Base-by-base conservation (phyloP, 2,113 vertebrate genomes). In the Todiramphus saurophagus region DNA sequence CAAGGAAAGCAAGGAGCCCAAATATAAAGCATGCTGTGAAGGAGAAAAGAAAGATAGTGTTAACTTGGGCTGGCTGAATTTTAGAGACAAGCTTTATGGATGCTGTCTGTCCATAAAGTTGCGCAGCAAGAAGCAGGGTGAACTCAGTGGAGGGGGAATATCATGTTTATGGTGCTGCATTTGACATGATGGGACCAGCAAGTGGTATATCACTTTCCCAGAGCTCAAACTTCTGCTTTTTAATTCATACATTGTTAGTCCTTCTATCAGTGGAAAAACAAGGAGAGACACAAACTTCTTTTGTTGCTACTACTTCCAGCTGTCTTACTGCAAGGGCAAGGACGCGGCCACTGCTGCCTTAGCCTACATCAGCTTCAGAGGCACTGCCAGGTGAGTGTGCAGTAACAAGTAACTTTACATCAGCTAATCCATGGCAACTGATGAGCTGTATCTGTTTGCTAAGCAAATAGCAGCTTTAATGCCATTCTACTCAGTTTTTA, bases 11-110 rank as follows among this genome's bases (percentile, higher is more conserved):
- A 0, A 97, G 93, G 23, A 98, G 97, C n/a, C 93, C 95, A 67
- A 96, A 96, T 60, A 98, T 68, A 68, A 97, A 96, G 90, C 89
- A 98, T 44, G 96, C 98, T 98, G 96, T 80, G 87, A 89, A 89
- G 28, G 64, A 96, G 68, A 81, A 82, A 94, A 93, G 66, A 73
- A 66, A 75, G 16, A 39, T 15, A 13, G 5, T 0, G 5, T 91
- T 86, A 88, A 88, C 9, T n/a, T 8, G 39, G 41, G 15, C 35
- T 86, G 77, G 48, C 31, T 84, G 50, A 68, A 43, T 11, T n/a
- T 69, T 2, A 81, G 51, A 91, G 60, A 37, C 21, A 44, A 69
- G 8, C 58, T 87, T 84, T 83, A 72, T 15, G 78, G 78, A 46
- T 78, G 51, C 17, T 84, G 11, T 73, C 76, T 76, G n/a, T 35